Base-by-base conservation (phyloP, 2,888 invertebrate species). In the Agrotis clavis region DNA sequence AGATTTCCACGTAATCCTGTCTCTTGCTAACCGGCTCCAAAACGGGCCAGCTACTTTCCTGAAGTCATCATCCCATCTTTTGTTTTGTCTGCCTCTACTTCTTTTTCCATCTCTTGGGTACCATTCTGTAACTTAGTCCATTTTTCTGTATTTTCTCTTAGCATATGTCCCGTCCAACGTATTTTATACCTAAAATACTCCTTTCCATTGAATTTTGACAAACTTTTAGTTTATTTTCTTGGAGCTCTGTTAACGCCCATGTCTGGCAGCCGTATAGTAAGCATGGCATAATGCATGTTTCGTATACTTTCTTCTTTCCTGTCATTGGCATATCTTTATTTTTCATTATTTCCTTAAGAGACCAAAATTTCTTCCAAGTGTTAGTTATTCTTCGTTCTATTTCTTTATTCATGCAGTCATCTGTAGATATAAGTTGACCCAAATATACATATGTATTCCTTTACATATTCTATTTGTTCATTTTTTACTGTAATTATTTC, bases 181-280 rank as follows among this genome's bases (percentile, higher is more conserved):
- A 18, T 54, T 51, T 54, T 35, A 64, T 11, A 41, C 54, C 45
- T 21, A 64, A 16, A 41, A 11, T 25, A 21, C 54, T 54, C 9
- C 54, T 54, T 11, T 64, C 64, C 1, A 64, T 54, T 2, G 16
- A 16, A 5, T 65, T 65, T 18, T 64, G 64, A 6, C 64, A 54
- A 14, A 54, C 6, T 14, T 54, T 21, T 54, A 41, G 19, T 53
- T 54, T 64, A 16, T 41, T 64, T 53, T 4, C 19, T 9, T n/a
- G 11, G 16, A 21, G 19, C 51, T 67, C 41, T 41, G 67, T 67
- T 11, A 59, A 35, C 3, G 54, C 56, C 65, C 56, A 56, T 3
- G 65, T 66, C 56, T 66, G 65, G 11, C 65, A 66, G 1, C 65
- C 65, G 48, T 66, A 56, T 25, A 21, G 41, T 16, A 56, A 19